Base-by-base conservation (phyloP, 2,113 vertebrate genomes). In the Xyrauchen texanus region DNA sequence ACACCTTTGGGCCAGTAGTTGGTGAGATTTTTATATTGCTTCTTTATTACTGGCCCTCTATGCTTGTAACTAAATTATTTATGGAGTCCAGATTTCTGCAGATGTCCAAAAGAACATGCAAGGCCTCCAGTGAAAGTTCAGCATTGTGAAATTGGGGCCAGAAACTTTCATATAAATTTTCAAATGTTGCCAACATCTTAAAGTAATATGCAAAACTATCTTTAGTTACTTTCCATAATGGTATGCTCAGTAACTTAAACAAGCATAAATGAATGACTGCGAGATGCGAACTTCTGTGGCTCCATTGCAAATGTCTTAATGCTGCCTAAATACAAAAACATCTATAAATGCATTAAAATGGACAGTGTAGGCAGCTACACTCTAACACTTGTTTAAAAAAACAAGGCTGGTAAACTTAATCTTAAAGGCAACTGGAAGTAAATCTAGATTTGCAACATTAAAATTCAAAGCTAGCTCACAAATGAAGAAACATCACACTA, bases 41-140 rank as follows among this genome's bases (percentile, higher is more conserved):
- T 74, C 65, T 55, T 75, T 51, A 76, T 67, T 11, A 55, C 51
- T 55, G 47, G 68, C 11, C 11, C 45, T 46, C 6, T 13, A n/a
- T 52, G 46, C 60, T 45, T 45, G 47, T 11, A 74, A 52, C 4
- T 82, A 7, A 82, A 82, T 78, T 75, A 83, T 75, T 76, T 44
- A 79, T 68, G 21, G 16, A 52, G 61, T 44, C 52, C 66, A 66
- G 57, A 49, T 70, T 4, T 34, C 15, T 44, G 45, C 66, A 66
- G 57, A 47, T 70, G 6, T 34, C 15, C 3, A 0, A 4, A 44
- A 46, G 46, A 74, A 63, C 21, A 8, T 47, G 44, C 46, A 6
- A 73, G 60, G n/a, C 70, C 42, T 49, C n/a, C 13, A 73, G 57
- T 47, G 16, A 61, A 62, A 62, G 2, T 16, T 7, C 3, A 46